Evolutionary conservation across 1,140 invertebrate species (phyloP), one percentile per base, ranked within the genome.

Genomic region (Anastrepha obliqua): DNA sequence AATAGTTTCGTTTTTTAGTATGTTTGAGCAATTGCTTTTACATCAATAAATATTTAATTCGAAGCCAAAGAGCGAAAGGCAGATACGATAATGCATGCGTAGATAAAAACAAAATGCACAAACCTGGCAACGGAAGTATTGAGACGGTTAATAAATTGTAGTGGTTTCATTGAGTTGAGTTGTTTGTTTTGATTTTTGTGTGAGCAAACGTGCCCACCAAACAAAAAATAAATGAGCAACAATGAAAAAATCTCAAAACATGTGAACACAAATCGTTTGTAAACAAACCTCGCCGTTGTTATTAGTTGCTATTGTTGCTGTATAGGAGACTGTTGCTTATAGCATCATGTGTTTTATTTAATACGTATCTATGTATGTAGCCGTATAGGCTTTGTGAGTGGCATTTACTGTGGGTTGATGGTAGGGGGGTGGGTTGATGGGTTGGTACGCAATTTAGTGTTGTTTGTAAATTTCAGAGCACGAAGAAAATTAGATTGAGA

Each of bases 211-310:
- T 11, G 51, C 6, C 51, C 6, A 55, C 51, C 51, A 29, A 51
- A 74, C 17, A 74, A 67, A 67, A 65, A 39, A 65, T 47, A 81
- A 81, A 47, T 74, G 74, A 81, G 74, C 15, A 81, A 9, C 44
- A 81, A 81, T 20, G 6, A 44, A 70, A 70, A 81, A 58, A 81
- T 58, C n/a, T 74, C 1, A 9, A 81, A 55, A 81, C n/a, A 15
- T 74, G 65, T 67, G 65, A 42, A 67, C 70, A 81, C 2, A 81
- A 55, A 81, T 20, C 15, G n/a, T 81, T 81, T 81, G 74, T 81
- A 81, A 81, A 81, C 74, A 81, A 81, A 81, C 11, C 9, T 8
- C 29, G 47, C 47, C 47, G 2, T 7, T 3, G 3, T 44, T 47
- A n/a, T 39, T 74, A 42, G 65, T 70, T 70, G 13, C 17, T 70